Evolutionary conservation across 2,888 invertebrate species (phyloP).

Genomic region (Caenorhabditis macrosperma): DNA sequence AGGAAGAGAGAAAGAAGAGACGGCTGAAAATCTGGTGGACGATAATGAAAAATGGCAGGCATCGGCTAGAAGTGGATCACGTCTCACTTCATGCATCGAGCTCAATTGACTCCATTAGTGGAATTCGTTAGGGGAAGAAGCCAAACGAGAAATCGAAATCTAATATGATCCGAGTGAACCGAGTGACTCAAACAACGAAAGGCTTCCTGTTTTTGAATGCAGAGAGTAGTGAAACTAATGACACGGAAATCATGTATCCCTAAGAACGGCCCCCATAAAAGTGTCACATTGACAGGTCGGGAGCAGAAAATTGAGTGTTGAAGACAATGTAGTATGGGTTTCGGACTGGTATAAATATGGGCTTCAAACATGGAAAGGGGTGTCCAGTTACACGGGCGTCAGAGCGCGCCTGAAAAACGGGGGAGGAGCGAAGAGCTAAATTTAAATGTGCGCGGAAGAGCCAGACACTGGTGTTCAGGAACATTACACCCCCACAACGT

Average conservation of each 20-base stretch:
- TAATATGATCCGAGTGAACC: slow-evolving; percentile 13
- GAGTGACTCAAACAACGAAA: neutral
- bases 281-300: neutral
- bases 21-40: neutral
- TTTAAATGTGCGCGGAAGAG: slow-evolving; percentile 44
- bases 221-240: slow-evolving; percentile 4
- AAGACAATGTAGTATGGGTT: neutral
- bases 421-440: slow-evolving; percentile 40
- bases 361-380: slow-evolving; percentile 37
- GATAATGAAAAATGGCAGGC: slow-evolving; percentile 42
- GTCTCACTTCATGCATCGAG: neutral
- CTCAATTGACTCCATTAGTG: slow-evolving; percentile 8
- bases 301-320: neutral
- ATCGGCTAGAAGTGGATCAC: neutral
- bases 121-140: slow-evolving; percentile 22
- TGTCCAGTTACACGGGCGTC: slow-evolving; percentile 51
- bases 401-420: slow-evolving; percentile 15
- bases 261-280: neutral
- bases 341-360: slow-evolving; percentile 46
- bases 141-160: neutral
- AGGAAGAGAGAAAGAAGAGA: neutral
- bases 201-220: slow-evolving; percentile 29
- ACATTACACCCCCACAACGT: slow-evolving; percentile 47
- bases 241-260: slow-evolving; percentile 5
- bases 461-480: slow-evolving; percentile 32